Conservation (phyloP, 2,888 invertebrate species). For the Thereva nobilitata region DNA sequence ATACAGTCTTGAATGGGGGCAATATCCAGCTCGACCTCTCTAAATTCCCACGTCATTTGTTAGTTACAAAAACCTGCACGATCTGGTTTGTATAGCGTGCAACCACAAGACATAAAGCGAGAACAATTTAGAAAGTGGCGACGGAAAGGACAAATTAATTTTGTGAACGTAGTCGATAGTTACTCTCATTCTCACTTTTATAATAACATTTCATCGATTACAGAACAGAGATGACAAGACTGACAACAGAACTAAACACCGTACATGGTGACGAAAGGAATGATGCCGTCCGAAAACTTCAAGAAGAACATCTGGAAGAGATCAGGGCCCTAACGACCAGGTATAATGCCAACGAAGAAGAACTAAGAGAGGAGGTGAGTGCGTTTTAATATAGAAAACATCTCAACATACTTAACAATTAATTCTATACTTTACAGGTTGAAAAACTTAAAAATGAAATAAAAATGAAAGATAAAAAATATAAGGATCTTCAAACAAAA, state of each 20-base stretch:
- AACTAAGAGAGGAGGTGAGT: slow-evolving; percentile 62
- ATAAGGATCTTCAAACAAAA: slow-evolving; percentile 66
- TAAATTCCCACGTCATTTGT: too few relatives aligned
- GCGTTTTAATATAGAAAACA: slow-evolving; percentile 5
- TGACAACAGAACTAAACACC: slow-evolving; percentile 66
- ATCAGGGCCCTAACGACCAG: slow-evolving; percentile 60
- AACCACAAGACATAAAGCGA: too few relatives aligned
- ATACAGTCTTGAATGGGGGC: too few relatives aligned
- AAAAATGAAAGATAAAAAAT: slow-evolving; percentile 67
- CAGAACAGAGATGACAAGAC: slow-evolving; percentile 65
- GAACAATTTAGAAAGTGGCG: too few relatives aligned
- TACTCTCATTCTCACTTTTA: too few relatives aligned
- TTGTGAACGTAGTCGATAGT: too few relatives aligned
- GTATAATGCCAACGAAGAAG: slow-evolving; percentile 63
- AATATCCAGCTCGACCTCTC: too few relatives aligned
- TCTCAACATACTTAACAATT: slow-evolving; percentile 10
- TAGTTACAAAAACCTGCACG: too few relatives aligned
- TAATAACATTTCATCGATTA: background rate
- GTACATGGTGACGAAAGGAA: slow-evolving; percentile 66
- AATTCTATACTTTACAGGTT: slow-evolving; percentile 60
- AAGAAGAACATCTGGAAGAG: slow-evolving; percentile 64
- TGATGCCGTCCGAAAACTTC: slow-evolving; percentile 62
- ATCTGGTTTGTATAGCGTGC: too few relatives aligned
- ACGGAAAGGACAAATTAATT: too few relatives aligned
- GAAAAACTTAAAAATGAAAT: slow-evolving; percentile 68